Conservation (phyloP, 2,113 vertebrate genomes). For the Hepsetus odoe region DNA sequence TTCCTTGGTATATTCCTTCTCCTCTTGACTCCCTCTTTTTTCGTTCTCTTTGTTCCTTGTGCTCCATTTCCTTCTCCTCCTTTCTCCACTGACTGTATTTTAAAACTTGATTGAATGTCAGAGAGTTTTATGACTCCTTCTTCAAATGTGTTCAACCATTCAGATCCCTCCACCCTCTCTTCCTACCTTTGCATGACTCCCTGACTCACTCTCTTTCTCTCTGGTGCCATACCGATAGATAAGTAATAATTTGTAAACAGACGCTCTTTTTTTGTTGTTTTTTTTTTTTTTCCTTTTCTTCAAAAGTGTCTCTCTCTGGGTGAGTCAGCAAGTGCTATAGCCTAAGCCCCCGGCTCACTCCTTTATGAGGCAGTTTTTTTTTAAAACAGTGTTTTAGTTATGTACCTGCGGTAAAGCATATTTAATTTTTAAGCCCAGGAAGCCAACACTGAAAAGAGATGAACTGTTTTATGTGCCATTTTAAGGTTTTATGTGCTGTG, state of each 20-base stretch:
- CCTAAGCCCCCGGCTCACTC: constrained; percentile 20
- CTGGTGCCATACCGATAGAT: background rate
- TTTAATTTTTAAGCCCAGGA: constrained; percentile 78
- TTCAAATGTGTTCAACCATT: constrained; percentile 5
- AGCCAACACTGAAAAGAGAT: constrained; percentile 79
- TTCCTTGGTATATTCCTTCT: constrained; percentile 26
- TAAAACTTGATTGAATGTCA: constrained; percentile 62
- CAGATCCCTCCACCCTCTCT: constrained; percentile 10
- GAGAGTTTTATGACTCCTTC: constrained; percentile 58
- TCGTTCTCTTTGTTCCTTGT: constrained; percentile 34
- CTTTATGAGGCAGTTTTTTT: constrained; percentile 56
- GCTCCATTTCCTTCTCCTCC: constrained; percentile 43
- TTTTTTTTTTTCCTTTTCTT: constrained; percentile 39
- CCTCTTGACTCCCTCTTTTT: constrained; percentile 20
- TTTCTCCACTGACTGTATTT: constrained; percentile 51
- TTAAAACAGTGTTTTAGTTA: constrained; percentile 70
- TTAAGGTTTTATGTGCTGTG: constrained; percentile 83
- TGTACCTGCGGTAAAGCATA: constrained; percentile 78
- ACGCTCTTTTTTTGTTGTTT: constrained; percentile 54
- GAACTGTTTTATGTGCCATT: constrained; percentile 83
- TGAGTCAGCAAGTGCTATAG: constrained; percentile 12
- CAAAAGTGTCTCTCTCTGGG: constrained; percentile 16
- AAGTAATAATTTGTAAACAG: constrained; percentile 26
- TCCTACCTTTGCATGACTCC: background rate
- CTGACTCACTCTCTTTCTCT: background rate